Evolutionary conservation across 2,797 vertebrate genomes (phyloP), one percentile per base, ranked within the genome.

Genomic region (Merluccius polli): DNA sequence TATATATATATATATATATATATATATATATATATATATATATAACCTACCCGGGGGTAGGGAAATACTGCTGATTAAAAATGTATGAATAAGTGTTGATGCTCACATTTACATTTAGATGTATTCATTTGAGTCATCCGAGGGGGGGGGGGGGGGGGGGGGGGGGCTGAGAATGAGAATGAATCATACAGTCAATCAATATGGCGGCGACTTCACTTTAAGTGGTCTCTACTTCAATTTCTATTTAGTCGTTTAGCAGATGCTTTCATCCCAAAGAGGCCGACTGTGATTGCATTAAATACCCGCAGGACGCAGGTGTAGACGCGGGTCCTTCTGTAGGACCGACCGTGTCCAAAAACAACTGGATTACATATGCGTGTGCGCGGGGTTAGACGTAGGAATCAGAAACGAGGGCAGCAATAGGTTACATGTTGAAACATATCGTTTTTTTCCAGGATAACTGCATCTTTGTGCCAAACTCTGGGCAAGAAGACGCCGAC

Each of bases 401-500:
- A 41, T 41, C 38, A 41, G 38, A 41, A 15, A 41, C 38, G 1
- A 41, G 38, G 38, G 38, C 38, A 41, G 38, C 16, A 16, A 41
- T 41, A 13, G 38, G 38, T 41, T 41, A 15, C 13, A 4, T 48
- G 44, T 21, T 48, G 13, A 18, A 18, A 48, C 16, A n/a, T 48
- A 7, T 48, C 44, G 3, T 3, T 35, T 4, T 18, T 48, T 79
- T 35, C 59, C 86, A 99, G 97, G 98, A 99, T 85, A 99, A 99
- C 87, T 99, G 98, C 83, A 75, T 94, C 16, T 96, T 90, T 29
- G 95, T 99, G 80, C 98, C 98, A 7, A 99, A 99, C 90, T 99
- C 98, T 3, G 98, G 98, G 72, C 98, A 99, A 93, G 98, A 99
- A 86, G 98, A 99, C 69, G 95, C 95, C 0, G 98, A 99, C 86